Evolutionary conservation across 2,888 invertebrate species (phyloP), one percentile per base, ranked within the genome.

Genomic region (Aricia artaxerxes): DNA sequence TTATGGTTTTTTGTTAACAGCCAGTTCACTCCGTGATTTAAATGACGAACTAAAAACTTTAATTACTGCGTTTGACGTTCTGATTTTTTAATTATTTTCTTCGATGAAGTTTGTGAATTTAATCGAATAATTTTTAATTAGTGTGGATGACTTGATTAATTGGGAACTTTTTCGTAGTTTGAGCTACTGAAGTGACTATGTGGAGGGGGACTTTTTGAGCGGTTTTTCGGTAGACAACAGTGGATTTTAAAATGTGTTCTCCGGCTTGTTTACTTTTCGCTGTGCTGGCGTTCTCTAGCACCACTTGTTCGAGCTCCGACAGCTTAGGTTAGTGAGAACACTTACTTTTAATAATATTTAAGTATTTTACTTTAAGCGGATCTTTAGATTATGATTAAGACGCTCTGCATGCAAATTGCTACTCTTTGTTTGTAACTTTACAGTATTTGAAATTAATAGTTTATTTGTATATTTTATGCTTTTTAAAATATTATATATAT

Each of bases 301-400:
- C 91, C 85, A 92, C 92, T 85, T 89, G 90, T 85, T 90, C 88
- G 84, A 91, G 90, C 88, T 91, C 92, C 81, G 94, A 94, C 91
- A 93, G 92, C 87, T 89, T 93, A 88, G 94, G 94, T 94, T 83
- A 80, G 85, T 85, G 80, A 77, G 83, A 6, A 38, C 35, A 77
- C 61, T 73, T 49, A 24, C 49, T 49, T 35, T 13, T 69, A 11
- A 69, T 69, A 38, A 13, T 35, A 16, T 38, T 24, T 24, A 6
- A 24, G 24, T 64, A 64, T 31, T 64, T 31, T 64, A 31, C 11
- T 24, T 64, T 11, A 24, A 24, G 4, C 9, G 31, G 6, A 24
- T 7, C 61, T 57, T 57, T 16, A 13, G 4, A 61, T 64, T 24
- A 64, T 7, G 64, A 61, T 64, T 24, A 64, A 2, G 64, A 2